Conservation (phyloP, 2,797 vertebrate species). For the Alcedo atthis region DNA sequence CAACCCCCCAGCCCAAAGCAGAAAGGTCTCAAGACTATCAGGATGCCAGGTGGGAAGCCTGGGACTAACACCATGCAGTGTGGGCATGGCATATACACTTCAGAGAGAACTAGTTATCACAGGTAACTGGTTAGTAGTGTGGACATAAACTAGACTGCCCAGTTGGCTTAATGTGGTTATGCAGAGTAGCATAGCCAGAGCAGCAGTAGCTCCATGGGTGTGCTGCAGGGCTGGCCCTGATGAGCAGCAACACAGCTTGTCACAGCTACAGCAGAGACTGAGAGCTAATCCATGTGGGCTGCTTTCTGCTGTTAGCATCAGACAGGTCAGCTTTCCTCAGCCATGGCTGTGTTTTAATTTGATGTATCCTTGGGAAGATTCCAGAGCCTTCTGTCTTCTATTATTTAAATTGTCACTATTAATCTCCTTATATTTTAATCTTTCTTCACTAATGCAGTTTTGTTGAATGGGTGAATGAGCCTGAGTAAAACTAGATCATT, state of each 20-base stretch:
- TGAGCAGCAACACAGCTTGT: background rate
- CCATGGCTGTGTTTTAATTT: background rate
- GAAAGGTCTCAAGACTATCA: background rate
- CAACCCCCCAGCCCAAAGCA: background rate
- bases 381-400: background rate
- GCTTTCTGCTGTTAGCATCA: background rate
- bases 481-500: background rate
- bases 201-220: background rate
- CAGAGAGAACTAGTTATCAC: background rate
- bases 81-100: background rate
- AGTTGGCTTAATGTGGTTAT: background rate
- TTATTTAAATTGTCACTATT: background rate
- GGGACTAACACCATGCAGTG: background rate
- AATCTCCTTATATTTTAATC: slow-evolving; percentile 14
- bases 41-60: background rate
- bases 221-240: background rate
- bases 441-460: background rate
- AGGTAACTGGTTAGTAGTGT: background rate
- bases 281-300: background rate
- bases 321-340: background rate
- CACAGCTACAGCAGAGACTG: background rate
- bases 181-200: background rate
- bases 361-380: background rate
- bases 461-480: background rate
- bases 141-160: background rate